Evolutionary conservation across 92 coral and sea anemone genomes (phyloP).

Genomic region (Zoanthus sociatus): DNA sequence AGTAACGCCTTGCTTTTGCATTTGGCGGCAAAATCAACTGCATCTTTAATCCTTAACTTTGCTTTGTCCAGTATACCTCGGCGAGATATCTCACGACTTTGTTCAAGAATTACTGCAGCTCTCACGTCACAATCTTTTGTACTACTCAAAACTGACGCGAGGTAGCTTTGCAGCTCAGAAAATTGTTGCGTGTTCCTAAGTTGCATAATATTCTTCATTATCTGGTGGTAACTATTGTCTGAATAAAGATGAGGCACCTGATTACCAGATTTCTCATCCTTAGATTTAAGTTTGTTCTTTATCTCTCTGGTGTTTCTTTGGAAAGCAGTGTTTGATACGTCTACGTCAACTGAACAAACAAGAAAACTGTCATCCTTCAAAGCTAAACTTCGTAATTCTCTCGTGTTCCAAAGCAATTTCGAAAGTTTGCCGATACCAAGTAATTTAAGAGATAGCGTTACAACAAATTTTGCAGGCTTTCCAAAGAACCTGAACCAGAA

Average conservation of each 20-base stretch:
- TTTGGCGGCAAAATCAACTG: conserved; percentile 75
- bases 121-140: conserved; percentile 72
- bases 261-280: conserved; percentile 37
- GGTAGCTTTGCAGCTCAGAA: conserved; percentile 72
- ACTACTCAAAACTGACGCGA: conserved; percentile 65
- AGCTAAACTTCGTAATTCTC: conserved; percentile 42
- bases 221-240: conserved; percentile 71
- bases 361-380: conserved; percentile 55
- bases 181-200: conserved; percentile 67
- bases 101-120: conserved; percentile 83
- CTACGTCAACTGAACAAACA: conserved; percentile 80
- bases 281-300: conserved; percentile 15
- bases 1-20: conserved; percentile 86
- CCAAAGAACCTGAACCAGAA: conserved; percentile 97
- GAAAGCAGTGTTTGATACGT: conserved; percentile 58
- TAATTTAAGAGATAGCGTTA: conserved; percentile 75
- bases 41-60: conserved; percentile 83
- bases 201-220: conserved; percentile 67
- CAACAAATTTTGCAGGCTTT: conserved; percentile 75
- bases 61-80: conserved; percentile 76
- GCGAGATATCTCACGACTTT: conserved; percentile 80
- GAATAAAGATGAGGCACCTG: conserved; percentile 70
- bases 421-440: conserved; percentile 44
- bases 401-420: conserved; percentile 49
- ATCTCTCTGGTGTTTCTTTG: conserved; percentile 7